phyloP scores from a whole-genome alignment of 2,113 vertebrate genomes.

The Scartelaos histophorus region DNA sequence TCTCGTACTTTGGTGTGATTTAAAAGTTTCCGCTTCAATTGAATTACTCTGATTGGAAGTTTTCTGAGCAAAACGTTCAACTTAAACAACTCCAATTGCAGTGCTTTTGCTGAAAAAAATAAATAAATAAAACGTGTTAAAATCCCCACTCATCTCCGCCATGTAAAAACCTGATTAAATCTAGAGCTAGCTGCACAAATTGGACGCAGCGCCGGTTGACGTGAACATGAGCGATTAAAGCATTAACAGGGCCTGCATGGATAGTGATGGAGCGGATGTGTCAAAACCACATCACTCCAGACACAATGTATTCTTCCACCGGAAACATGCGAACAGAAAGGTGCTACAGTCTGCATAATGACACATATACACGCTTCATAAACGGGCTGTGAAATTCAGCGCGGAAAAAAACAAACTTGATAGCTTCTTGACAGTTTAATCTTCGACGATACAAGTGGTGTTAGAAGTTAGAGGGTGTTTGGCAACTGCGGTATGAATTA shows the following conservation, averaged over 20 bases:
- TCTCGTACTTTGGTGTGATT: neutral
- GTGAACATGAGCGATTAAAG: conserved; percentile 34
- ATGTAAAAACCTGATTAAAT: conserved; percentile 14
- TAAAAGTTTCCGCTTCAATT: neutral
- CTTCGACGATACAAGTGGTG: neutral
- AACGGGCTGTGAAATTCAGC: neutral
- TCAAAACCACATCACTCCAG: neutral
- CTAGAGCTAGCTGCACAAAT: conserved; percentile 35
- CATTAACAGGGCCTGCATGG: neutral
- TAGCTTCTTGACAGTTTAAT: neutral
- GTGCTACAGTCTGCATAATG: neutral
- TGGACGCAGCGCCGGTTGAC: conserved; percentile 11
- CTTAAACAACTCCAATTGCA: neutral
- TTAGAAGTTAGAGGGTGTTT: neutral
- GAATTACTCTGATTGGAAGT: neutral
- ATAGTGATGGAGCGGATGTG: conserved; percentile 2
- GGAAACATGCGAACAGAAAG: neutral
- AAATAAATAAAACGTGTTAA: neutral
- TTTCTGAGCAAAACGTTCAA: conserved; percentile 1
- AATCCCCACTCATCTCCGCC: neutral
- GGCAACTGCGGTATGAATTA: no score
- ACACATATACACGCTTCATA: neutral
- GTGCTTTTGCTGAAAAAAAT: neutral
- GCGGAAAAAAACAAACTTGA: neutral
- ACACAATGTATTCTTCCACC: neutral